Base-by-base conservation (phyloP, 2,113 vertebrate genomes). In the Apus apus region DNA sequence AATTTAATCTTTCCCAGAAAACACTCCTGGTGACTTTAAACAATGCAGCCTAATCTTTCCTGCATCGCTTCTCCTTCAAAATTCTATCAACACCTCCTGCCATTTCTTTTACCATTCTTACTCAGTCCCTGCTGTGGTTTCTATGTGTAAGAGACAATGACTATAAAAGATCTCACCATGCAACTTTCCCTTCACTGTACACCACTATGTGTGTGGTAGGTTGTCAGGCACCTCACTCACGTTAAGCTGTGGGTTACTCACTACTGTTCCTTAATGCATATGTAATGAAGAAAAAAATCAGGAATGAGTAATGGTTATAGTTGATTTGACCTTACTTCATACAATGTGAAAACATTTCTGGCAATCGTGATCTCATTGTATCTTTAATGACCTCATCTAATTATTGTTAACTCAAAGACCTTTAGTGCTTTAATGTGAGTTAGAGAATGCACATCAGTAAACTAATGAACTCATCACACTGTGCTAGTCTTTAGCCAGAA, bases 361-460 rank as follows among this genome's bases (percentile, higher is more conserved):
- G 95, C 95, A 97, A 94, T 91, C 3, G 61, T 98, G 97, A 98
- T 97, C 97, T 98, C 97, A 98, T 93, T 97, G 96, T 96, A 94
- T 85, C 96, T 97, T 97, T 97, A 98, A 98, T 97, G 97, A 98
- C 91, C 96, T 98, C 97, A 98, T 98, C 96, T 97, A 98, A 98
- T 98, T 97, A 97, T 96, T 95, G 85, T 95, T 97, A 97, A 97
- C 95, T 96, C 88, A 92, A 96, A 96, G 97, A 96, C 95, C 96
- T 97, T 96, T 91, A 74, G 74, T 94, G 58, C 75, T 93, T 96
- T 97, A 97, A 98, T 97, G 90, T 78, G 91, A 97, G 92, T 94
- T 93, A 97, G 85, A 94, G 67, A 96, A 96, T 7, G 85, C 95
- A 90, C 92, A 85, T 58, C 72, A 95, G 96, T 84, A 96, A 94